These are phyloP conservation scores for Anarsia innoxiella DNA, from an alignment of 2,888 invertebrate species.

Conservation along the genomic window DNA sequence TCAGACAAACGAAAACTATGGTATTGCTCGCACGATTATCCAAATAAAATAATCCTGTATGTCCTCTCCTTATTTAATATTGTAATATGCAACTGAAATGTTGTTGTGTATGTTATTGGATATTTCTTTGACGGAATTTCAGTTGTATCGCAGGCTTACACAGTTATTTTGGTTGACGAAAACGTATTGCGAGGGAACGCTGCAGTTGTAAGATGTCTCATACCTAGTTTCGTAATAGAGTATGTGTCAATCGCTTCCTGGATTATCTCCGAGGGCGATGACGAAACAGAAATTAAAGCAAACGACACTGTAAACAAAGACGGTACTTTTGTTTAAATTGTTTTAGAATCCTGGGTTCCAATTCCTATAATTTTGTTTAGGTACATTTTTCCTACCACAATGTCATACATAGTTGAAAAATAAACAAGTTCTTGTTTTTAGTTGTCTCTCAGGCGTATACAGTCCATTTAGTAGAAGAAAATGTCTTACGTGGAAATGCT, in stretches of 20 bases:
- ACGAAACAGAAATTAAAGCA: slow-evolving; percentile 49
- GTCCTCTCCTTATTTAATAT: slow-evolving; percentile 26
- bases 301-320: slow-evolving; percentile 40
- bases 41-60: slow-evolving; percentile 19
- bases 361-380: too few relatives aligned
- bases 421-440: slow-evolving; percentile 25
- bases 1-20: slow-evolving; percentile 68
- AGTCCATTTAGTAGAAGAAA: slow-evolving; percentile 89
- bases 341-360: too few relatives aligned
- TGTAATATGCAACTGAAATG: too few relatives aligned
- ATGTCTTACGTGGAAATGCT: slow-evolving; percentile 87
- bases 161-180: slow-evolving; percentile 89
- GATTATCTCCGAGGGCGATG: slow-evolving; percentile 79
- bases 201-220: slow-evolving; percentile 86
- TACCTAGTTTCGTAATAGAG: slow-evolving; percentile 90
- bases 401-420: background rate
- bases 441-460: slow-evolving; percentile 82
- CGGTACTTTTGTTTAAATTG: too few relatives aligned
- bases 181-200: slow-evolving; percentile 89
- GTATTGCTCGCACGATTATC: slow-evolving; percentile 31
- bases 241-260: slow-evolving; percentile 87
- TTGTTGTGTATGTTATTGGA: too few relatives aligned
- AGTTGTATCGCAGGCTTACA: slow-evolving; percentile 81
- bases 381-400: background rate
- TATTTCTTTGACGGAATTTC: too few relatives aligned